Evolutionary conservation across 2,797 vertebrate species (phyloP), one percentile per base, ranked within the genome.

Genomic region (Anomalospiza imberbis): DNA sequence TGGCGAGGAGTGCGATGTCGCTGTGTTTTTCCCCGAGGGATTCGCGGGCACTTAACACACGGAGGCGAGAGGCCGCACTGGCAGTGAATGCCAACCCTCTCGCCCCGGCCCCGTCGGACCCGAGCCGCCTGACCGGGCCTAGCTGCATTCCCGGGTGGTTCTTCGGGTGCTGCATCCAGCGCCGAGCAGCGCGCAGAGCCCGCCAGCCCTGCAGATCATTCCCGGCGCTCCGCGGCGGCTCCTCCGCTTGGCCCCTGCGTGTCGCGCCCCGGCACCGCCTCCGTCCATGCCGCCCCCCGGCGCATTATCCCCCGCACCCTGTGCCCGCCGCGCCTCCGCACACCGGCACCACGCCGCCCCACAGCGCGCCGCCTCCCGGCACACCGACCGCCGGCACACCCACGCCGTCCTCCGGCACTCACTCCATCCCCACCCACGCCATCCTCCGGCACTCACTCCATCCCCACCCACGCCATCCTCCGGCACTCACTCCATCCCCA

Each of bases 21-120:
- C 20, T 47, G 19, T 12, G 42, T 5, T 36, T 22, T 17, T 29
- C 9, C 20, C 32, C 25, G 5, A 1, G 45, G 72, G n/a, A 26
- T 12, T 7, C 26, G 65, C 10, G 22, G 17, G 42, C 29, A 24
- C 26, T 6, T 17, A 18, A 20, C 53, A 12, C 48, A 3, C 1
- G 19, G 48, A 9, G 29, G 16, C 1, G 42, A 48, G n/a, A 12
- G 22, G 7, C 15, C 2, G 22, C 16, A 0, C 32, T 5, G 71
- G 36, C 28, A 50, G 22, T 2, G 16, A 62, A 26, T 1, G 22
- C 48, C 15, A 9, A 5, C 22, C n/a, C 54, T 13, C 31, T 20
- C 15, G 1, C 34, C 45, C n/a, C 47, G 11, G 25, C 19, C 25
- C 21, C 11, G 4, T 6, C 5, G 12, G 48, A 22, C 34, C 32